Evolutionary conservation across 2,888 invertebrate species (phyloP).

Genomic region (Cylloceria caligata): DNA sequence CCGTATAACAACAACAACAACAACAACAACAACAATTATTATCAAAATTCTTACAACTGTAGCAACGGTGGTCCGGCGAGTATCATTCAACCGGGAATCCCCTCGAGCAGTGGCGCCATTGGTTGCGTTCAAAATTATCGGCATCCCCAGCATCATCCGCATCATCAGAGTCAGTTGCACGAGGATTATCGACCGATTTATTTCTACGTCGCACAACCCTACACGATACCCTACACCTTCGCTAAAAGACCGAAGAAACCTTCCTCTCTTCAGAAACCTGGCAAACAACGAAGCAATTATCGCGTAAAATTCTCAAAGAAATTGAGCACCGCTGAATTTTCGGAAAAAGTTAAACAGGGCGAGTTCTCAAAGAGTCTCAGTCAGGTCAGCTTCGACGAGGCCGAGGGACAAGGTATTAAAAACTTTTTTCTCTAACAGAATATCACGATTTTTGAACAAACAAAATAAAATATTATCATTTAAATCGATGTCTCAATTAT

Average conservation of each 20-base stretch:
- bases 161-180: slow-evolving; percentile 69
- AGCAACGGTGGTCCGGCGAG: slow-evolving; percentile 80
- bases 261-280: slow-evolving; percentile 76
- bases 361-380: slow-evolving; percentile 82
- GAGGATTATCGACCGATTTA: slow-evolving; percentile 82
- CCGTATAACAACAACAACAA: slow-evolving; percentile 67
- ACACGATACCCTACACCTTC: slow-evolving; percentile 82
- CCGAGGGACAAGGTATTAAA: slow-evolving; percentile 79
- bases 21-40: slow-evolving; percentile 61
- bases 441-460: too few species aligned
- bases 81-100: slow-evolving; percentile 71
- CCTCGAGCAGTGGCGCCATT: slow-evolving; percentile 48
- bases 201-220: slow-evolving; percentile 82
- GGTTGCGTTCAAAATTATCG: slow-evolving; percentile 46
- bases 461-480: neutral
- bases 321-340: slow-evolving; percentile 80
- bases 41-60: slow-evolving; percentile 78
- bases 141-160: slow-evolving; percentile 27
- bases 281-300: slow-evolving; percentile 76
- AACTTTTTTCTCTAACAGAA: too few species aligned
- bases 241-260: slow-evolving; percentile 79
- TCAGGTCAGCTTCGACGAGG: slow-evolving; percentile 81
- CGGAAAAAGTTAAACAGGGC: slow-evolving; percentile 81
- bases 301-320: slow-evolving; percentile 81
- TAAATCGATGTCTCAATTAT: slow-evolving; percentile 10